phyloP scores from a whole-genome alignment of 2,113 vertebrate species.

The Myrmecobius fasciatus region DNA sequence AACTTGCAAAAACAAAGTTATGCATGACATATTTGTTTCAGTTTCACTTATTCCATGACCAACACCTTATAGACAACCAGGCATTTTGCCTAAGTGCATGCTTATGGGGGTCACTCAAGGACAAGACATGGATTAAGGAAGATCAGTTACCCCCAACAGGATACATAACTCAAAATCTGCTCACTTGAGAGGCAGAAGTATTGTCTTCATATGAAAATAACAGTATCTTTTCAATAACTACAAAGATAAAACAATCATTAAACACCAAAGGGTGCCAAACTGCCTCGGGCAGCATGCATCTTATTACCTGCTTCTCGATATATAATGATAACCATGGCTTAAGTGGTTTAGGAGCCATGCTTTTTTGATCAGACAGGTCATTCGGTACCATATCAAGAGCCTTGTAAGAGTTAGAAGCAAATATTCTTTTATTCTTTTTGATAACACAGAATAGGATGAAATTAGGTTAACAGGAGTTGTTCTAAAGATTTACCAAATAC shows the following conservation, averaged over 20 bases:
- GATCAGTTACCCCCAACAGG: not conserved
- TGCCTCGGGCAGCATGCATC: not conserved
- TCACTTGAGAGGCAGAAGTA: not conserved
- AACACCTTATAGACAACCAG: not conserved
- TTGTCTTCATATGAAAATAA: not conserved
- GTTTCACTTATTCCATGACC: not conserved
- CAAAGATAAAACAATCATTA: not conserved
- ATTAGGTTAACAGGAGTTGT: not conserved
- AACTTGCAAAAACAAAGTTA: not conserved
- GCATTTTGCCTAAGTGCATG: slow-evolving; percentile 20
- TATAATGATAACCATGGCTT: not conserved
- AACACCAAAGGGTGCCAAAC: not conserved
- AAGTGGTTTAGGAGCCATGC: not conserved
- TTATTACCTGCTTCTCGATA: not conserved
- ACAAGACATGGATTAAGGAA: not conserved
- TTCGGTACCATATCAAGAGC: not conserved
- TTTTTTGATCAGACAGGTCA: not conserved
- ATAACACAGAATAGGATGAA: slow-evolving; percentile 6
- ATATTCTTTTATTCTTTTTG: not conserved
- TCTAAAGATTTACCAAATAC: slow-evolving; percentile 22
- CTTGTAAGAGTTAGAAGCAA: not conserved
- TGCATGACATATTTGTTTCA: not conserved
- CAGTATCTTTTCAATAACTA: slow-evolving; percentile 41
- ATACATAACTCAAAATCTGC: slow-evolving; percentile 27
- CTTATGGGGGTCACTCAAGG: not conserved